Evolutionary conservation across 2,113 vertebrate genomes (phyloP), one percentile per base, ranked within the genome.

Genomic region (Ptilonorhynchus violaceus): DNA sequence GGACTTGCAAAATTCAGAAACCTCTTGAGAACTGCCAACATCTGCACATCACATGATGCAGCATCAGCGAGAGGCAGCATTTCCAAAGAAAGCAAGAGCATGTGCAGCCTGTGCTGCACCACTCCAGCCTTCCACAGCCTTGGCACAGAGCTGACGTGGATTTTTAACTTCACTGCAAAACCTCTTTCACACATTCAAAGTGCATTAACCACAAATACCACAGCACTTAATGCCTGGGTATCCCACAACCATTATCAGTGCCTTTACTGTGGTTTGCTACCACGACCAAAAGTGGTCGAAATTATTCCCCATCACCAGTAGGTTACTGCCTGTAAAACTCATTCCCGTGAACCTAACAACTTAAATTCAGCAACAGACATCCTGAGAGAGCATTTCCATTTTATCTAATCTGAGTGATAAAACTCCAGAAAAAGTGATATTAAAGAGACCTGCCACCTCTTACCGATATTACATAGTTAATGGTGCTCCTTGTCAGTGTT

Each of bases 41-140:
- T 25, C 19, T 66, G 50, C 23, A 39, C 37, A 19, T 28, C 7
- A 63, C 75, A 25, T 4, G 24, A 58, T 13, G 33, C 63, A 52
- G 35, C 2, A 3, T 22, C 68, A 53, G 17, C 0, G 0, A 74
- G 46, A 75, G 28, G 31, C 56, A 62, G 41, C 3, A 1, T 9
- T 72, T 25, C 55, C 21, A 19, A 55, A 75, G 58, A 7, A 58
- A 75, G 39, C 18, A 80, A 31, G 33, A 39, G n/a, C 13, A 1
- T 1, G 1, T 2, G 8, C 10, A 49, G 76, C 24, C 27, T 50
- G 39, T 11, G 8, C 44, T 13, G 0, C 55, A 30, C 17, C 35
- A 67, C 3, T 23, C 27, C 37, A 63, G 47, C 8, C 56, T 69
- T 69, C 62, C 31, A 22, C 1, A 11, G 50, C 64, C 77, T 18